Evolutionary conservation across 2,797 vertebrate genomes (phyloP).

Genomic region (Agapornis canus): DNA sequence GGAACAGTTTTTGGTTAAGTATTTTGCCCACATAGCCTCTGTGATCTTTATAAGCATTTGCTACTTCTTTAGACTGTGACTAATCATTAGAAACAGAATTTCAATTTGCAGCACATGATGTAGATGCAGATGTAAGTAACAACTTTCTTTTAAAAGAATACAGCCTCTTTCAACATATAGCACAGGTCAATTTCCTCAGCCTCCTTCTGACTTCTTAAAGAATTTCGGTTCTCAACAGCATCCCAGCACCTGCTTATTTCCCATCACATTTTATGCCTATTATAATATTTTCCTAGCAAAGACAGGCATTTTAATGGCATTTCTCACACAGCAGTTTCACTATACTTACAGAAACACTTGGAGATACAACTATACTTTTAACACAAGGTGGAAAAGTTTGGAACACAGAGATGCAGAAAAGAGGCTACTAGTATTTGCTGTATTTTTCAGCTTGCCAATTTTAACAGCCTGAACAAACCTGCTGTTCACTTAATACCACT

Average conservation of each 20-base stretch:
- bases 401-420: background rate
- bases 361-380: background rate
- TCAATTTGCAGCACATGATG: background rate
- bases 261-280: background rate
- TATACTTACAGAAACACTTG: background rate
- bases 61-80: background rate
- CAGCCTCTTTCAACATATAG: background rate
- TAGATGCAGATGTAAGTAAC: background rate
- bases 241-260: background rate
- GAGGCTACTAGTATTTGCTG: background rate
- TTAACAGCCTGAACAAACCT: background rate
- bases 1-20: background rate
- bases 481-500: background rate
- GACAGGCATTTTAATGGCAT: background rate
- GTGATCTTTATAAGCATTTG: background rate
- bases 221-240: background rate
- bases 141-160: background rate
- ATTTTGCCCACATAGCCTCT: background rate
- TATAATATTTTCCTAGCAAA: background rate
- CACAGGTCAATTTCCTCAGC: background rate
- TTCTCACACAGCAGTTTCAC: background rate
- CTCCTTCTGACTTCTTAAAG: background rate
- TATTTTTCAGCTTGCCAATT: background rate
- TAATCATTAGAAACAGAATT: background rate
- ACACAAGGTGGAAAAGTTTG: background rate